Evolutionary conservation across 2,113 vertebrate genomes (phyloP).

Genomic region (Crotalus horridus): DNA sequence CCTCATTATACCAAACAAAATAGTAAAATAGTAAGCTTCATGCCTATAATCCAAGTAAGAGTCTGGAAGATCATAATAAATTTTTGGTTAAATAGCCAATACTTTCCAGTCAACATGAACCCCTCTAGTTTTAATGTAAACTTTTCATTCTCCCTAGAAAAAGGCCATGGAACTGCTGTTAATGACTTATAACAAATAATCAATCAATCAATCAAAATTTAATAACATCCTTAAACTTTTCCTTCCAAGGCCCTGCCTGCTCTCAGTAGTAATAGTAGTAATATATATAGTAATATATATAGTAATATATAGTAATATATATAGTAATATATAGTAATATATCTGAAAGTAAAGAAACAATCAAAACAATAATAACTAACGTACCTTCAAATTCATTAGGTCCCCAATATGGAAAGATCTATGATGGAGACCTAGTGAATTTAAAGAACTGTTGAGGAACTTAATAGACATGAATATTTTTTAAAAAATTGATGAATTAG

Average conservation of each 20-base stretch:
- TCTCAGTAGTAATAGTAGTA: neutral
- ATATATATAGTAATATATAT: too few species aligned
- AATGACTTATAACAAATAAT: neutral
- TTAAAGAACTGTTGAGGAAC: neutral
- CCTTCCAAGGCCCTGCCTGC: neutral
- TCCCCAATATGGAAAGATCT: neutral
- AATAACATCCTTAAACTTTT: neutral
- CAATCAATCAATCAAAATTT: neutral
- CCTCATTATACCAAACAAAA: neutral
- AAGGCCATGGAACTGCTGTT: neutral
- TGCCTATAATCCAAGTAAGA: neutral
- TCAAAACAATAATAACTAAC: neutral
- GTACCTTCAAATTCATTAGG: neutral
- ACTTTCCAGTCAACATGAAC: neutral
- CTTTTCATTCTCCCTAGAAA: neutral
- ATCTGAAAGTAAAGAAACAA: neutral
- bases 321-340: neutral
- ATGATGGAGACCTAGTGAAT: neutral
- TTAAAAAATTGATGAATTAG: neutral
- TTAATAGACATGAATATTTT: neutral
- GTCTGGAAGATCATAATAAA: neutral
- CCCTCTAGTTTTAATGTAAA: neutral
- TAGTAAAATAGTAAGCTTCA: neutral
- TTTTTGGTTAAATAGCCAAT: neutral
- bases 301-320: too few species aligned